Conservation (phyloP, 1,140 invertebrate genomes). For the Rhagoletis pomonella region DNA sequence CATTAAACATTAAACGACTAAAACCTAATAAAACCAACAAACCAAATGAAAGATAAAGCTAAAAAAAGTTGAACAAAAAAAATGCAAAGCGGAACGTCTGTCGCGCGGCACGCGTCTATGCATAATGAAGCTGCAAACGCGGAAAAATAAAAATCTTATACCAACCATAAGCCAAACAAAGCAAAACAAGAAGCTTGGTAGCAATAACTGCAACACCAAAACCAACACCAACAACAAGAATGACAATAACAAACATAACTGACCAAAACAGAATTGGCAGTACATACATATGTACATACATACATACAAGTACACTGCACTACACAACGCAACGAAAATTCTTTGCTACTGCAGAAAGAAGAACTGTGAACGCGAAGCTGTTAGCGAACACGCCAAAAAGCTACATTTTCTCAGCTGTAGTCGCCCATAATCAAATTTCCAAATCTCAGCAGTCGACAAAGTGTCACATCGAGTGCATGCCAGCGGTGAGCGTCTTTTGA, state of each 20-base stretch:
- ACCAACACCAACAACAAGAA: neutral
- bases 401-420: neutral
- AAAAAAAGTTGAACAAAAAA: neutral
- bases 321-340: neutral
- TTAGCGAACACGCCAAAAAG: constrained; percentile 18
- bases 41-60: neutral
- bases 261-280: neutral
- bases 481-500: neutral
- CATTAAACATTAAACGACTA: constrained; percentile 34
- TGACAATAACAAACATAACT: neutral
- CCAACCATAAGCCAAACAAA: constrained; percentile 41
- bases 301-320: neutral
- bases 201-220: neutral
- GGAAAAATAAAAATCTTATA: constrained; percentile 52
- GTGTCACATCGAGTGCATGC: constrained; percentile 39
- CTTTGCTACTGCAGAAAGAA: neutral
- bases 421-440: constrained; percentile 8
- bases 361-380: neutral
- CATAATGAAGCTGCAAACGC: constrained; percentile 67
- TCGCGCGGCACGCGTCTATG: constrained; percentile 71
- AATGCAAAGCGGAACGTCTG: constrained; percentile 63
- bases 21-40: neutral
- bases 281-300: neutral
- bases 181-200: neutral
- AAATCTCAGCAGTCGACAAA: constrained; percentile 39